Evolutionary conservation across 2,113 vertebrate genomes (phyloP), one percentile per base, ranked within the genome.

Genomic region (Spheniscus mendiculus): DNA sequence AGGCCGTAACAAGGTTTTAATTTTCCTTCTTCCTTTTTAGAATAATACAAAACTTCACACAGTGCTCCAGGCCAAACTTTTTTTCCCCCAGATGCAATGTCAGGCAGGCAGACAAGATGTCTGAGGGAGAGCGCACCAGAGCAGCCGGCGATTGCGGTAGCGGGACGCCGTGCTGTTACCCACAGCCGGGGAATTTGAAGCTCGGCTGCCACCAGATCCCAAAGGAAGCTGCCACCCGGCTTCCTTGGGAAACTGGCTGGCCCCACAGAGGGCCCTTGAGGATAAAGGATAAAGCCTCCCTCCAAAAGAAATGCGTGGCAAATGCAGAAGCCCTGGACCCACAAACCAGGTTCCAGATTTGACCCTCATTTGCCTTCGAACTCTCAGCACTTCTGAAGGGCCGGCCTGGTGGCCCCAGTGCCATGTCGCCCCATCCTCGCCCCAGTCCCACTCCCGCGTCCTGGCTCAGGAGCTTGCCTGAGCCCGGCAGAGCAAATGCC

Each of bases 381-480:
- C 25, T 58, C 7, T 0, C 12, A 42, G 59, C 25, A 30, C 12
- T 50, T 52, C 27, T 36, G 40, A 67, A 76, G n/a, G 16, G 36
- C 23, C 4, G 7, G 9, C 14, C 53, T 29, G 42, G 27, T 52
- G 26, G 27, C 7, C 30, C 42, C 74, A 53, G 52, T 15, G 11
- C 42, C 0, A 0, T 10, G 10, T 30, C 3, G 6, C 40, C 17
- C 45, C 21, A 61, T 7, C 23, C 26, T 15, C 1, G 3, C 4
- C 18, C 15, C 40, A 27, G 42, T 26, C 47, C 52, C 44, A 32
- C 18, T 79, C 18, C 42, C 1, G 1, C 0, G 2, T 56, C 62
- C 50, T 38, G 67, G 25, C 34, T 81, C 55, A 66, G 52, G 20
- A 73, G 23, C 36, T 49, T 79, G 45, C 29, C 52, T 90, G 42